These are phyloP conservation scores for Cheumatopsyche charites DNA, from an alignment of 1,140 invertebrate genomes.

Conservation along the genomic window DNA sequence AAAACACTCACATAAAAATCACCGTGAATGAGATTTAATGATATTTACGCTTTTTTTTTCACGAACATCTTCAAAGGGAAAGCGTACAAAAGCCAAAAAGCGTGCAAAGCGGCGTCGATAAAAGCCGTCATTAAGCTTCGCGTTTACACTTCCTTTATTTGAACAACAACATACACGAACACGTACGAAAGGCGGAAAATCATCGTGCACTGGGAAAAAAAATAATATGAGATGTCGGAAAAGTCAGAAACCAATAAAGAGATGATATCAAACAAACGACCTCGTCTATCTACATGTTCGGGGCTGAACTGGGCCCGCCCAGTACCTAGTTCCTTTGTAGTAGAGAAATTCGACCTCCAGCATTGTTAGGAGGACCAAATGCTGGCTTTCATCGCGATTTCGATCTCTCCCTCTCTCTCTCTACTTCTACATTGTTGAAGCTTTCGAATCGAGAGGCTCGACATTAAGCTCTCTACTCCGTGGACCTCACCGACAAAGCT, in stretches of 20 bases:
- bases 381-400: slow-evolving; percentile 1
- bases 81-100: not conserved
- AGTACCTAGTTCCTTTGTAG: slow-evolving; percentile 5
- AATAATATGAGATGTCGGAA: not conserved
- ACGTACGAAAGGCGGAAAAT: slow-evolving; percentile 4
- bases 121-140: slow-evolving; percentile 25
- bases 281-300: not conserved
- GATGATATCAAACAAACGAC: slow-evolving; percentile 26
- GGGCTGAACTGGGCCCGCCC: not conserved
- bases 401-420: not conserved
- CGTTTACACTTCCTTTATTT: slow-evolving; percentile 28
- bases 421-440: not conserved
- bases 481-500: too few species aligned
- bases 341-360: not conserved
- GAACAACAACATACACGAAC: slow-evolving; percentile 9
- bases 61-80: not conserved
- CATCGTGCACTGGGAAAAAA: too few species aligned
- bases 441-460: slow-evolving; percentile 15
- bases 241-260: slow-evolving; percentile 25
- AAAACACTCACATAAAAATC: too few species aligned
- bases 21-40: slow-evolving; percentile 10
- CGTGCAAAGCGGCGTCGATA: not conserved
- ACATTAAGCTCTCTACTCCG: slow-evolving; percentile 1
- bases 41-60: slow-evolving; percentile 15
- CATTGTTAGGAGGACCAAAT: slow-evolving; percentile 3